Evolutionary conservation across 2,113 vertebrate species (phyloP).

Genomic region (Lophius piscatorius): DNA sequence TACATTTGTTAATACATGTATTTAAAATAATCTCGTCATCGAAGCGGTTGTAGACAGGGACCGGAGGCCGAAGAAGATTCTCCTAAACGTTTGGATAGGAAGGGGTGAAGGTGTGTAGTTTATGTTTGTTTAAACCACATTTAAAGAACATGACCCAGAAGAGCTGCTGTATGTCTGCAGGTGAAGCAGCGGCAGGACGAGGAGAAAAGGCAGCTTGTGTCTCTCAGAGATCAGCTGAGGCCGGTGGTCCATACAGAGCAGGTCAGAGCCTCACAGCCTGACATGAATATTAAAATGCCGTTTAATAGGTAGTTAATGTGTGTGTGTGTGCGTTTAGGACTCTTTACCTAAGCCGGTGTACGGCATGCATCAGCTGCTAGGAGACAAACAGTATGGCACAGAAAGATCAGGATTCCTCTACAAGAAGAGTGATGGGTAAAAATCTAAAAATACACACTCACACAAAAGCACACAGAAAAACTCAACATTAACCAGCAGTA

Average conservation of each 20-base stretch:
- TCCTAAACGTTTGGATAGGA: too few species aligned
- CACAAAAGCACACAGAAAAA: neutral
- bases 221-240: slow-evolving; percentile 69
- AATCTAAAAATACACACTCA: neutral
- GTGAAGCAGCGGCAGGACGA: slow-evolving; percentile 74
- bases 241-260: slow-evolving; percentile 61
- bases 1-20: too few species aligned
- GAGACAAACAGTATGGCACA: slow-evolving; percentile 71
- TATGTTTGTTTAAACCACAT: too few species aligned
- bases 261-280: slow-evolving; percentile 38
- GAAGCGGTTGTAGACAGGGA: too few species aligned
- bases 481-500: too few species aligned
- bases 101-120: too few species aligned
- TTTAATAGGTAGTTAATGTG: neutral
- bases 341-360: slow-evolving; percentile 61
- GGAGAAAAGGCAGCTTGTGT: slow-evolving; percentile 62
- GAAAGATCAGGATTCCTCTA: slow-evolving; percentile 67
- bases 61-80: too few species aligned
- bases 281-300: neutral
- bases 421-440: slow-evolving; percentile 74
- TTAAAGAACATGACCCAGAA: too few species aligned
- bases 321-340: slow-evolving; percentile 46
- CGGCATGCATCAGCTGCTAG: slow-evolving; percentile 71
- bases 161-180: slow-evolving; percentile 39
- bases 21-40: too few species aligned